Evolutionary conservation across 2,888 invertebrate species (phyloP).

Genomic region (Linnaemya tessellans): DNA sequence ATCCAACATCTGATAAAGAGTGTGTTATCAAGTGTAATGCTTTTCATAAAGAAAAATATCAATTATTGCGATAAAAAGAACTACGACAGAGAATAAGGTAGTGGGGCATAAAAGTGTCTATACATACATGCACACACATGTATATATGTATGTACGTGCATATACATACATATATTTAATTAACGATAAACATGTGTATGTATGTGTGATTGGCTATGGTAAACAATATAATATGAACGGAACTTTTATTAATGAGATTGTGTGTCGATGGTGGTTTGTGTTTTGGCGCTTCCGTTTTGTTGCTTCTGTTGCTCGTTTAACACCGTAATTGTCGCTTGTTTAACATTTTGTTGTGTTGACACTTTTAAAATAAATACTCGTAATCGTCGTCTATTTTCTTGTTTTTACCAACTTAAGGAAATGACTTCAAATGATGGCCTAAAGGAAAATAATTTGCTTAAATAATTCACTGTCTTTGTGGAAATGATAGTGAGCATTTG

Average conservation of each 20-base stretch:
- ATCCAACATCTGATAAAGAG: too few species aligned
- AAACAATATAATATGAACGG: background rate
- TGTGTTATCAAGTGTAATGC: too few species aligned
- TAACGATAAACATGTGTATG: too few species aligned
- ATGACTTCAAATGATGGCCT: constrained; percentile 11
- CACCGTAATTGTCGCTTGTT: constrained; percentile 43
- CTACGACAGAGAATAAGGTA: too few species aligned
- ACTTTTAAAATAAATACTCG: constrained; percentile 54
- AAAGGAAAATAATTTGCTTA: constrained; percentile 27
- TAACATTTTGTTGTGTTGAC: constrained; percentile 52
- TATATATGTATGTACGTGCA: too few species aligned
- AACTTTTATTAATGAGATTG: background rate
- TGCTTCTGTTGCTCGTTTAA: constrained; percentile 1
- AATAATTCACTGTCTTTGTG: constrained; percentile 14
- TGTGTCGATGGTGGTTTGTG: background rate
- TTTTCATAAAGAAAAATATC: too few species aligned
- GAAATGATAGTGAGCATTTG: constrained; percentile 9
- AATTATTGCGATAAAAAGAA: too few species aligned
- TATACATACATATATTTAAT: too few species aligned
- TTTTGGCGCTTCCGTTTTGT: constrained; percentile 12
- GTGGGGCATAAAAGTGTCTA: too few species aligned
- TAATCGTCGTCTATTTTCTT: constrained; percentile 12
- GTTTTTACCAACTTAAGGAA: constrained; percentile 21
- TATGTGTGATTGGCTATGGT: background rate
- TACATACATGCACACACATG: too few species aligned